A percentile compares a stretch with the other conserved stretches of the same genome.
phyloP scores from a whole-genome alignment of 2,888 invertebrate species.

The Ligdia adustata region DNA sequence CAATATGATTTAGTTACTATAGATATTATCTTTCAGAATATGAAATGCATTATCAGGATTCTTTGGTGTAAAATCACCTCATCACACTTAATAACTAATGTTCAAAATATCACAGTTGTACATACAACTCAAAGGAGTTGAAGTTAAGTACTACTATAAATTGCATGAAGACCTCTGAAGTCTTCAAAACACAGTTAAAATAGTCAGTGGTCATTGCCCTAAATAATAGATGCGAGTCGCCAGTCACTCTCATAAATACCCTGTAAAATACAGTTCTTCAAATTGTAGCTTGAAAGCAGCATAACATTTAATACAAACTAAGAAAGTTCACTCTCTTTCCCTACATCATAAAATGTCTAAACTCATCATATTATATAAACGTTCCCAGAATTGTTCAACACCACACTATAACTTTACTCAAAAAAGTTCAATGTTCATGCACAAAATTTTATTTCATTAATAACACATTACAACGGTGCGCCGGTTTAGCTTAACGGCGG shows the following conservation, averaged over 20 bases:
- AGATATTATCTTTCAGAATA: conserved; percentile 19
- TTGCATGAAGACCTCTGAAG: conserved; percentile 10
- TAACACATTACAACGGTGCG: conserved; percentile 71
- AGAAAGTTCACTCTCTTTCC: conserved; percentile 9
- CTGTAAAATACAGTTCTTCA: conserved; percentile 21
- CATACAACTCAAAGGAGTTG: conserved; percentile 48
- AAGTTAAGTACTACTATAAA: conserved; percentile 33
- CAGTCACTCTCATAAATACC: conserved; percentile 14
- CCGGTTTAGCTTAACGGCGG: conserved; percentile 75
- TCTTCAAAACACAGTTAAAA: conserved; percentile 16
- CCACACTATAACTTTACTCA: conserved; percentile 68
- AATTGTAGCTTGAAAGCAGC: conserved; percentile 3
- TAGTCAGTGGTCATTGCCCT: conserved; percentile 21
- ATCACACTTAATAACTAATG: conserved; percentile 38
- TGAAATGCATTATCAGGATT: conserved; percentile 38
- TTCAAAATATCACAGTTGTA: conserved; percentile 56
- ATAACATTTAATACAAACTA: background rate
- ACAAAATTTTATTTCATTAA: conserved; percentile 72
- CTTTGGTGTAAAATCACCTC: conserved; percentile 46
- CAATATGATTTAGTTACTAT: conserved; percentile 20
- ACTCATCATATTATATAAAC: conserved; percentile 31
- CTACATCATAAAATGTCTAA: conserved; percentile 13
- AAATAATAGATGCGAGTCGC: background rate
- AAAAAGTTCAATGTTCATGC: conserved; percentile 82
- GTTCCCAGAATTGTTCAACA: conserved; percentile 61